A percentile compares a stretch with the other conserved stretches of the same genome.
These are phyloP conservation scores for Acronicta leporina DNA, from an alignment of 2,888 invertebrate genomes.

Conservation along the genomic window DNA sequence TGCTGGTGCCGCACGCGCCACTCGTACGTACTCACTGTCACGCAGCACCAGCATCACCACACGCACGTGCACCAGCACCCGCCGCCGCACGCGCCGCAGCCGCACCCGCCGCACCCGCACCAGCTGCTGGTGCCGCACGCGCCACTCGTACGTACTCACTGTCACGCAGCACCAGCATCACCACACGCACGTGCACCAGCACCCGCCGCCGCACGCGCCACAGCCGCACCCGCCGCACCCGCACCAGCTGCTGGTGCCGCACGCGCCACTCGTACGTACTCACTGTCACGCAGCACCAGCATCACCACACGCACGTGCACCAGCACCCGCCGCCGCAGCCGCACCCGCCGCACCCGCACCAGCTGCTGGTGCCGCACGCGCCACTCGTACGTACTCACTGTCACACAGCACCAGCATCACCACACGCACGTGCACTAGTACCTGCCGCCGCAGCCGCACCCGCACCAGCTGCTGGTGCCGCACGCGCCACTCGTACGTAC, in stretches of 20 bases:
- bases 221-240: slow-evolving; percentile 82
- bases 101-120: no score
- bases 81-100: no score
- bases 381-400: slow-evolving; percentile 63
- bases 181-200: slow-evolving; percentile 67
- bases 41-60: slow-evolving; percentile 62
- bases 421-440: slow-evolving; percentile 60
- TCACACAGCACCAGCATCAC: no score
- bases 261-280: slow-evolving; percentile 89
- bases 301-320: slow-evolving; percentile 67
- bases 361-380: slow-evolving; percentile 56
- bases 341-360: slow-evolving; percentile 64
- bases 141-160: slow-evolving; percentile 87
- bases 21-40: slow-evolving; percentile 61
- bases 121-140: slow-evolving; percentile 73
- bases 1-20: slow-evolving; percentile 67
- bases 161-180: slow-evolving; percentile 48
- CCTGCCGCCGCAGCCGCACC: slow-evolving; percentile 44
- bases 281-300: slow-evolving; percentile 47
- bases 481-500: slow-evolving; percentile 89
- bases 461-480: slow-evolving; percentile 66
- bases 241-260: slow-evolving; percentile 61
- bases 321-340: slow-evolving; percentile 91
- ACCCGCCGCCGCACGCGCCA: slow-evolving; percentile 93
- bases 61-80: slow-evolving; percentile 38